Conservation (phyloP, 2,888 invertebrate genomes). For the Carpatolechia fugitivella region DNA sequence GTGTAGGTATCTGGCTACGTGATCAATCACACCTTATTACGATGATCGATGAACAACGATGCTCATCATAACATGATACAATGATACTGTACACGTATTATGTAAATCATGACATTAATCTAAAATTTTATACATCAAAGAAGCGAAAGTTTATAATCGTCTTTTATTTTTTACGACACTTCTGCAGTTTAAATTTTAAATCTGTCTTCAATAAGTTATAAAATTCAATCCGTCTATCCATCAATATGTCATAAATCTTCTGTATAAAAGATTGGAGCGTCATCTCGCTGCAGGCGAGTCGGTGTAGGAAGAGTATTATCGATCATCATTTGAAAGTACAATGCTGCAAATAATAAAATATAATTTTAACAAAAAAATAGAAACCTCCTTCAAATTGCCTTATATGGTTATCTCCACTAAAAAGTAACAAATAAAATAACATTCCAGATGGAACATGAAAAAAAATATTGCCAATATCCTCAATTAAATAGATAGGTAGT, state of each 20-base stretch:
- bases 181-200: neutral
- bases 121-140: neutral
- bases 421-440: too few relatives aligned
- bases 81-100: neutral
- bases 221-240: neutral
- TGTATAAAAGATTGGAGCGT: neutral
- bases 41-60: neutral
- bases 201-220: neutral
- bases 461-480: too few relatives aligned
- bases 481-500: too few relatives aligned
- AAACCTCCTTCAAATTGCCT: too few relatives aligned
- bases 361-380: too few relatives aligned
- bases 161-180: neutral
- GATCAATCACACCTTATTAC: slow-evolving; percentile 1
- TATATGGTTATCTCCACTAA: too few relatives aligned
- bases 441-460: too few relatives aligned
- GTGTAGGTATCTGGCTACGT: neutral
- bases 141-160: neutral
- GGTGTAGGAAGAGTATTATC: neutral
- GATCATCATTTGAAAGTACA: neutral
- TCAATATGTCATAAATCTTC: neutral
- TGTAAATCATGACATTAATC: neutral
- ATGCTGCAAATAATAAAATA: neutral
- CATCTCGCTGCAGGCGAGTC: neutral
- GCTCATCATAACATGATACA: neutral